Evolutionary conservation across 2,888 invertebrate genomes (phyloP).

Genomic region (Cheilosia variabilis): DNA sequence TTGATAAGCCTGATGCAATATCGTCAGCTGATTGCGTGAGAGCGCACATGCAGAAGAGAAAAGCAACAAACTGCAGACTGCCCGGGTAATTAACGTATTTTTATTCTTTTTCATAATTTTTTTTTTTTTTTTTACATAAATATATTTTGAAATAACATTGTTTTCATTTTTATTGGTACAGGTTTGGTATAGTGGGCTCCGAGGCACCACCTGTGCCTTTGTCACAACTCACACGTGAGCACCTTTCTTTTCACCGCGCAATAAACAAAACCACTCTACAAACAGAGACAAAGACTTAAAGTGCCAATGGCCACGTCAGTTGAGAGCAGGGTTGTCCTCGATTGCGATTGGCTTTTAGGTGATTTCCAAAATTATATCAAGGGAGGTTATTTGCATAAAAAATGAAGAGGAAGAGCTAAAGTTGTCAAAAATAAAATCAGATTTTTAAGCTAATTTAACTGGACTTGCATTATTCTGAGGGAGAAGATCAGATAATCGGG

Average conservation of each 20-base stretch:
- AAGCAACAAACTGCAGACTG: slow-evolving; percentile 30
- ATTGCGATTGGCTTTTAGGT: neutral
- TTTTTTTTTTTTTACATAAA: slow-evolving; percentile 24
- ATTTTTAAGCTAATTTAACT: too few relatives aligned
- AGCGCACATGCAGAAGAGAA: slow-evolving; percentile 7
- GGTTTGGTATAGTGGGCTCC: slow-evolving; percentile 21
- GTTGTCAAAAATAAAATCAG: too few relatives aligned
- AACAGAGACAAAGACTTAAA: slow-evolving; percentile 11
- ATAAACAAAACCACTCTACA: slow-evolving; percentile 26
- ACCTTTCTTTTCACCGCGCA: slow-evolving; percentile 6
- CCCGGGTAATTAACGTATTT: slow-evolving; percentile 68
- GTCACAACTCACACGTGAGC: slow-evolving; percentile 14
- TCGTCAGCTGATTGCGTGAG: slow-evolving; percentile 59
- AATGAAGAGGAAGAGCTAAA: too few relatives aligned
- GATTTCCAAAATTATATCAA: neutral
- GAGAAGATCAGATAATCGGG: too few relatives aligned
- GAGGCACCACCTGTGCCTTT: slow-evolving; percentile 52
- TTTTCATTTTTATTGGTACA: slow-evolving; percentile 61
- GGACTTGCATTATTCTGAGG: too few relatives aligned
- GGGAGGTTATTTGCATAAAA: too few relatives aligned
- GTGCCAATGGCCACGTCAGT: slow-evolving; percentile 41
- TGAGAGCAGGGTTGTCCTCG: neutral
- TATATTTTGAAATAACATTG: slow-evolving; percentile 32
- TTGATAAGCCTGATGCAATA: slow-evolving; percentile 74
- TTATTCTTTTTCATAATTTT: slow-evolving; percentile 54